Evolutionary conservation across 2,888 invertebrate genomes (phyloP).

Genomic region (Trichogramma dendrolimi): DNA sequence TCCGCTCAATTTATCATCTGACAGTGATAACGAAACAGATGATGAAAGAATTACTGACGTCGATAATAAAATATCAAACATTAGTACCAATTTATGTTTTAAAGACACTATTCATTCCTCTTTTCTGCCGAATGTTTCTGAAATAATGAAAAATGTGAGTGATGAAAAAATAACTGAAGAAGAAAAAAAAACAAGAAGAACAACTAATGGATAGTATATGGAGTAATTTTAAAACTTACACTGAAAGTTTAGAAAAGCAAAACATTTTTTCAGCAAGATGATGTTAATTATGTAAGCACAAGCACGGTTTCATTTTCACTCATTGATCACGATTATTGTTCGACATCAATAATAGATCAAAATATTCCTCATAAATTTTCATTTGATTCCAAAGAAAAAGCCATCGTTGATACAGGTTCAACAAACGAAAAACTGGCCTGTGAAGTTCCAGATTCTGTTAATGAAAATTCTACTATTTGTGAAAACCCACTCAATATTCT

Average conservation of each 20-base stretch:
- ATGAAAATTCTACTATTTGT: background rate
- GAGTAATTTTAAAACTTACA: constrained; percentile 73
- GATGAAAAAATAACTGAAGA: constrained; percentile 44
- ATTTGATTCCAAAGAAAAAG: no score
- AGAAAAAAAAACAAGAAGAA: constrained; percentile 58
- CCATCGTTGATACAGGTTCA: no score
- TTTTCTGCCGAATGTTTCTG: background rate
- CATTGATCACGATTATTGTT: no score
- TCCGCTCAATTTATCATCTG: constrained; percentile 74
- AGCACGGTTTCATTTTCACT: no score
- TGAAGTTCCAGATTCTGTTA: constrained; percentile 28
- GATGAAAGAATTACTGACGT: constrained; percentile 32
- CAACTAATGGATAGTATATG: constrained; percentile 68
- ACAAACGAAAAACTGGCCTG: no score
- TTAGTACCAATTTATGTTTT: no score
- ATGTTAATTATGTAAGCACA: no score
- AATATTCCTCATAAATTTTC: no score
- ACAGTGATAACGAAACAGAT: constrained; percentile 74
- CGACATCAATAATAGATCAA: no score
- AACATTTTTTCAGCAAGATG: constrained; percentile 30
- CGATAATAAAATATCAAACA: no score
- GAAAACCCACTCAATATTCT: constrained; percentile 56
- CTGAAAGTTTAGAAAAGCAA: constrained; percentile 64
- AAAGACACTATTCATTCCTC: no score
- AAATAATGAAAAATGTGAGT: constrained; percentile 25